Conservation (phyloP, 1,140 invertebrate genomes). For the Orius laevigatus region DNA sequence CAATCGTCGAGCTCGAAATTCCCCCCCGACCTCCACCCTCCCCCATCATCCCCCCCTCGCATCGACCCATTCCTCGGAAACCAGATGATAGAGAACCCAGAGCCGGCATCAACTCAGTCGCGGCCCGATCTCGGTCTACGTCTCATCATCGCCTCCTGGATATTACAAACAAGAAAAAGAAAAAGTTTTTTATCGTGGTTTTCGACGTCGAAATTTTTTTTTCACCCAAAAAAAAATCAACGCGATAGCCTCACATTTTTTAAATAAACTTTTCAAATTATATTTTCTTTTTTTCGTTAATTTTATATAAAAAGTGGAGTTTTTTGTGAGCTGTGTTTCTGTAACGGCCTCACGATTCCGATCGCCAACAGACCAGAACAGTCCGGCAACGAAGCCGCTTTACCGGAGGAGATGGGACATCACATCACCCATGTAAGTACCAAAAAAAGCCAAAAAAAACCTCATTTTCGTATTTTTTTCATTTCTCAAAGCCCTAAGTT, state of each 20-base stretch:
- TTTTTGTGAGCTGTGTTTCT: slow-evolving; percentile 9
- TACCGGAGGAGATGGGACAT: slow-evolving; percentile 32
- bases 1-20: slow-evolving; percentile 11
- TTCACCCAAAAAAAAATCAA: neutral
- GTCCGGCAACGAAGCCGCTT: slow-evolving; percentile 25
- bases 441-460: no score
- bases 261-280: neutral
- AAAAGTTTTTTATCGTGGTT: neutral
- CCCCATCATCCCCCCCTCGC: slow-evolving; percentile 7
- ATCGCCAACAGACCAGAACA: slow-evolving; percentile 22
- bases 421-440: slow-evolving; percentile 36
- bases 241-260: neutral
- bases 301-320: neutral
- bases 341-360: slow-evolving; percentile 23
- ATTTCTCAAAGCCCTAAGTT: no score
- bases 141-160: neutral
- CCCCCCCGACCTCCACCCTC: slow-evolving; percentile 6
- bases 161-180: no score
- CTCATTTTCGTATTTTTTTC: slow-evolving; percentile 29
- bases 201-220: neutral
- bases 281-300: neutral
- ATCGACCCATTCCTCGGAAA: slow-evolving; percentile 14
- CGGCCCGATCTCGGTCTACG: neutral
- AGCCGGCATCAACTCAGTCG: slow-evolving; percentile 20
- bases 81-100: slow-evolving; percentile 23